phyloP scores from a whole-genome alignment of 2,888 invertebrate genomes.

The Lochmaea capreae region DNA sequence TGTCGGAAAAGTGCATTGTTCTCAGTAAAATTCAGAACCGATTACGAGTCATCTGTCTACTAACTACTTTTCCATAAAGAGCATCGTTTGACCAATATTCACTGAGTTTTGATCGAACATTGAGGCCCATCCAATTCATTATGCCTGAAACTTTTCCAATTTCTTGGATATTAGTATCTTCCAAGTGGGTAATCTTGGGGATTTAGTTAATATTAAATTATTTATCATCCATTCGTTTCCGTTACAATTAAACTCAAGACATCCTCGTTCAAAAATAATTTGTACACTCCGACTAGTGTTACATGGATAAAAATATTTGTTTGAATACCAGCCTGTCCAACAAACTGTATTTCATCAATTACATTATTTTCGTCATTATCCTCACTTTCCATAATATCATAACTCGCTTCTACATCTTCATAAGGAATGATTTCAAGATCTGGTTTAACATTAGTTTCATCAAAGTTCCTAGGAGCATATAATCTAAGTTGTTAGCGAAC shows the following conservation, averaged over 20 bases:
- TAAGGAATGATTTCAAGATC: too few relatives aligned
- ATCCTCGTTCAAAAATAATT: background rate
- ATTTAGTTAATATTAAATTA: background rate
- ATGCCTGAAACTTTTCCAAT: background rate
- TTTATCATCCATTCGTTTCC: too few relatives aligned
- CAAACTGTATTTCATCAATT: background rate
- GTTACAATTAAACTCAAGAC: too few relatives aligned
- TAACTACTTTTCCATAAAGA: background rate
- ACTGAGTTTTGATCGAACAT: background rate
- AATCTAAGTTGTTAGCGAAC: too few relatives aligned
- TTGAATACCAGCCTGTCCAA: background rate
- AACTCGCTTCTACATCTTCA: too few relatives aligned
- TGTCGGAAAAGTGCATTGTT: background rate
- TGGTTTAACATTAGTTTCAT: too few relatives aligned
- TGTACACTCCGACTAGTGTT: background rate
- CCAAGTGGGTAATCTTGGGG: background rate
- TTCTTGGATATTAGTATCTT: conserved; percentile 1
- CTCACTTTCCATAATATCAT: too few relatives aligned
- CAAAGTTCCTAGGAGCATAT: too few relatives aligned
- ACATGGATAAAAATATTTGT: conserved; percentile 4
- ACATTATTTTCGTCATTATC: too few relatives aligned
- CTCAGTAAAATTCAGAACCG: background rate
- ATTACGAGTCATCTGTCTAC: background rate
- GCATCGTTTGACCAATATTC: background rate
- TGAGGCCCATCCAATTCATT: background rate